Evolutionary conservation across 2,113 vertebrate species (phyloP), one percentile per base, ranked within the genome.

Genomic region (Sisor rabdophorus): DNA sequence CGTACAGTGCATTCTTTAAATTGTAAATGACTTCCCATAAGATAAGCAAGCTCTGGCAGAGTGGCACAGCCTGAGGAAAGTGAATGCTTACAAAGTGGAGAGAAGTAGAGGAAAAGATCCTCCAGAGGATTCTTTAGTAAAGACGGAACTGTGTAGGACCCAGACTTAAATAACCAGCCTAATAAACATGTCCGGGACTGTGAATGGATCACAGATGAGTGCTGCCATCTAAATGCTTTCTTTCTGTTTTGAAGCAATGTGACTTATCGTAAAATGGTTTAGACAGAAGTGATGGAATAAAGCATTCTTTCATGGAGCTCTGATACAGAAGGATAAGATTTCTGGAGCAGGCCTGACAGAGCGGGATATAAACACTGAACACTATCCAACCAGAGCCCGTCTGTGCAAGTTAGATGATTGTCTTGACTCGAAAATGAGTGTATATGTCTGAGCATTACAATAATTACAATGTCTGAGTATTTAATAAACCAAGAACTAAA

Each of bases 281-380:
- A 73, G 58, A 79, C 64, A 78, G 68, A 68, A 72, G 61, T 85
- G 78, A 74, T 59, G 77, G 80, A 81, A 83, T 80, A 82, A 84
- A 81, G 80, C 75, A 68, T 60, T 73, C 83, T 80, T 80, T 84
- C 71, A 78, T 61, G 32, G 60, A 75, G 36, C 63, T 71, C 56
- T 71, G 64, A 53, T 61, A 71, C 48, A 64, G 65, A 77, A 58
- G 78, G 79, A 79, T 83, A 81, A 78, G 63, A 73, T 78, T 80
- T 75, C 77, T 67, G 24, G 54, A 80, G 76, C 56, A 71, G 67
- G 63, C 52, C 24, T 53, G 76, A 79, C 53, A 72, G 48, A 70
- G 56, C 19, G 2, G 50, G 72, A 82, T 75, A 79, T 79, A 60
- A 81, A 81, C 71, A 74, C 71, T 44, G 48, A 64, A 63, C 53